These are phyloP conservation scores for Eulithis prunata DNA, from an alignment of 2,888 invertebrate genomes.

Conservation along the genomic window DNA sequence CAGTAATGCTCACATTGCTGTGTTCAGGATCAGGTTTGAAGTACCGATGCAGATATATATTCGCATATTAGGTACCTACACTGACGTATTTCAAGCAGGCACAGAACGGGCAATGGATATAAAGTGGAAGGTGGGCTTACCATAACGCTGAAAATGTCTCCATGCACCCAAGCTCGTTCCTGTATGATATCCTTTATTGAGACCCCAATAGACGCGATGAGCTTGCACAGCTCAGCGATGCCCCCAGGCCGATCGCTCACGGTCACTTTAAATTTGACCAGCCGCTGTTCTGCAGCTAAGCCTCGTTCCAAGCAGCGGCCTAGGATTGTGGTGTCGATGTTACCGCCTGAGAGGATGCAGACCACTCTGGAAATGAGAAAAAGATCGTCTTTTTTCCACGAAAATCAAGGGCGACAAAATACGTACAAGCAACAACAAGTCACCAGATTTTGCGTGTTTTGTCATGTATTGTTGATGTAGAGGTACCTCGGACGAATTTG, in stretches of 20 bases:
- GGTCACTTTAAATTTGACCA: conserved; percentile 85
- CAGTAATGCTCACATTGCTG: too few species aligned
- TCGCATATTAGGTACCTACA: too few species aligned
- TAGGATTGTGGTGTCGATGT: conserved; percentile 95
- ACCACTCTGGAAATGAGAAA: conserved; percentile 87
- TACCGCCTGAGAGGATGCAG: conserved; percentile 93
- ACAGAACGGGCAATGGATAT: background rate
- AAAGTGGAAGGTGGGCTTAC: conserved; percentile 47
- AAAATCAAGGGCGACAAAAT: too few species aligned
- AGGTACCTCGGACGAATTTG: too few species aligned
- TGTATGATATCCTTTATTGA: conserved; percentile 98
- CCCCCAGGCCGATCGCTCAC: conserved; percentile 95
- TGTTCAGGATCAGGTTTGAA: too few species aligned
- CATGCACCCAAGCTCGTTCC: conserved; percentile 96
- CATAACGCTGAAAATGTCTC: conserved; percentile 90
- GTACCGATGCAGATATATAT: too few species aligned
- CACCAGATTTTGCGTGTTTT: too few species aligned
- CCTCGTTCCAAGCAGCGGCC: conserved; percentile 95
- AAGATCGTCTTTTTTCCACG: background rate
- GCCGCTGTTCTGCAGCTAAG: conserved; percentile 92
- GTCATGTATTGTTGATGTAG: too few species aligned
- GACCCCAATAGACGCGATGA: conserved; percentile 91
- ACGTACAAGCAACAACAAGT: too few species aligned
- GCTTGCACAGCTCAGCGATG: conserved; percentile 92
- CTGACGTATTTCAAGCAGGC: too few species aligned